Base-by-base conservation (phyloP, 2,113 vertebrate genomes). In the Ranitomeya imitator region DNA sequence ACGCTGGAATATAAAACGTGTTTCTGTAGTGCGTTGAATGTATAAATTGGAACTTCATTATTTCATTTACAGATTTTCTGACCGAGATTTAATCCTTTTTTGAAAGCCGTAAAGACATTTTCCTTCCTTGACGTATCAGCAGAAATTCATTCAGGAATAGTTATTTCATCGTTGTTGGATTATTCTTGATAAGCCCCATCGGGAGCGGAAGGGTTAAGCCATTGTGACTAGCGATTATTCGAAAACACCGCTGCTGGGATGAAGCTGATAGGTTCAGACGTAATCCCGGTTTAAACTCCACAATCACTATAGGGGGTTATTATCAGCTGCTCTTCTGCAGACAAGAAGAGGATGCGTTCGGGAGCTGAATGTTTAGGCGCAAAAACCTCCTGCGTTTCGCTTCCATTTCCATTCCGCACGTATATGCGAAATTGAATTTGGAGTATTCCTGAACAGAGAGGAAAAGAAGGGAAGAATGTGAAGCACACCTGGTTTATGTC, bases 401-500 rank as follows among this genome's bases (percentile, higher is more conserved):
- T 73, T 74, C 55, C 23, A 6, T 61, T 37, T 51, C 65, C 15
- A 71, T 88, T 78, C n/a, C 57, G 5, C 67, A 84, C 18, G 54
- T 67, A 16, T 65, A 7, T 80, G 15, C 63, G 21, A 15, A 45
- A 57, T 52, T 67, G 26, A 77, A 63, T 63, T 76, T 83, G 79
- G 79, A 88, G 52, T 54, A 76, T 83, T 31, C 45, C 31, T 54
- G 60, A 74, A 63, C 78, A 37, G 79, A 73, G 86, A 86, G 85
- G 73, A 79, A 79, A 31, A 77, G 60, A 87, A 55, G 37, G 26
- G 37, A 77, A 78, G 45, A 83, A 89, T 84, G 60, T 89, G 74
- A 89, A 89, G 55, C 87, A 85, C 87, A 85, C 81, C 87, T 89
- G 87, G 87, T 89, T 89, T 79, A 79, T 89, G 81, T 89, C 87